Conservation (phyloP, 2,113 vertebrate species). For the Capreolus pygargus region DNA sequence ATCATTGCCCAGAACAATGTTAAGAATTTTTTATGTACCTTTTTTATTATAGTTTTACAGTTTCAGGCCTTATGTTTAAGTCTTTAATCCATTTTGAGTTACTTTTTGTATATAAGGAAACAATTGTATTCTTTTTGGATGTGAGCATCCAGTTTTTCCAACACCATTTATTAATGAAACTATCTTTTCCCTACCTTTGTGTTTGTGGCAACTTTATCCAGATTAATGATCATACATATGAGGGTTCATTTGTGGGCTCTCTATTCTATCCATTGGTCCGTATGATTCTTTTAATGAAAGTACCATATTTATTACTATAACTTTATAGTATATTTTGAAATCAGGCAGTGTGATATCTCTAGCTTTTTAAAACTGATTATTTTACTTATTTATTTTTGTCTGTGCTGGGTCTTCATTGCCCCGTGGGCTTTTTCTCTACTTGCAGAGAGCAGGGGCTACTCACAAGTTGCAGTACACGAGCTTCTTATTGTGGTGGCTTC, state of each 20-base stretch:
- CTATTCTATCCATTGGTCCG: neutral
- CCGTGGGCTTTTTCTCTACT: neutral
- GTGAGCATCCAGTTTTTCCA: neutral
- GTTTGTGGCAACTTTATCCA: neutral
- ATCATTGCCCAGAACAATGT: neutral
- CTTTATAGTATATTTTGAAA: neutral
- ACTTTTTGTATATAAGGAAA: neutral
- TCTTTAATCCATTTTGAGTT: neutral
- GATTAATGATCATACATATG: neutral
- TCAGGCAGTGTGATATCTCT: neutral
- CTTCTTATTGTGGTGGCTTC: neutral
- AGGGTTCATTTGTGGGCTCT: neutral
- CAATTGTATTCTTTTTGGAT: neutral
- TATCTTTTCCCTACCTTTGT: neutral
- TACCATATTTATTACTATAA: neutral
- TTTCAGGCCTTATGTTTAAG: neutral
- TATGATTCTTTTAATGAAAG: neutral
- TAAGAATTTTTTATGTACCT: neutral
- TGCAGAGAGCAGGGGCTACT: neutral
- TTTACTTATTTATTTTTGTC: neutral
- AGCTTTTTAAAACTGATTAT: neutral
- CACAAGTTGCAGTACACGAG: neutral
- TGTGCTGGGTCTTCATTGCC: neutral
- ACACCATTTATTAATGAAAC: neutral
- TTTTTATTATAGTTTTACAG: neutral